A percentile compares a stretch with the other conserved stretches of the same genome.
Conservation (phyloP, 2,113 vertebrate genomes). For the Onychostruthus taczanowskii region DNA sequence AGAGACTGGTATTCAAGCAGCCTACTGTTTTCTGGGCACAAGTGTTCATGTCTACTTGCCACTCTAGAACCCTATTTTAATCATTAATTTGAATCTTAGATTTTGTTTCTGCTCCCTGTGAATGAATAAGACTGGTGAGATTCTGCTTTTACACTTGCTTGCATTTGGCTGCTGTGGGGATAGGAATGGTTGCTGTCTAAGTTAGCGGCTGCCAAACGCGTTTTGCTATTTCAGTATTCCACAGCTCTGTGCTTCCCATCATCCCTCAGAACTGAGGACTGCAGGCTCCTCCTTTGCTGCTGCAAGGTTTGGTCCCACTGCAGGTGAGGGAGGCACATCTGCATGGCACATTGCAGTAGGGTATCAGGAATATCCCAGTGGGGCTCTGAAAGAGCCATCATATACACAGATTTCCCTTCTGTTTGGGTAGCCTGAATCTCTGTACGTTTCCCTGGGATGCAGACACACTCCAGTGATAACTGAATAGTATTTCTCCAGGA, state of each 20-base stretch:
- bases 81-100: neutral
- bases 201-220: fast-evolving
- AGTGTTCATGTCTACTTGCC: neutral
- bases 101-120: neutral
- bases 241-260: neutral
- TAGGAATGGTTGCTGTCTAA: neutral
- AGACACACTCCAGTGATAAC: neutral
- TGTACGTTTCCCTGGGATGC: neutral
- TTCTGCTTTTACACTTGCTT: neutral
- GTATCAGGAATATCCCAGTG: neutral
- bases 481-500: neutral
- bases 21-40: neutral
- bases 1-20: neutral
- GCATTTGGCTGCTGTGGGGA: neutral
- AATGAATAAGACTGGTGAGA: neutral
- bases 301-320: neutral
- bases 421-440: neutral
- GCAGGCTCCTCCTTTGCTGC: neutral
- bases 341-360: neutral
- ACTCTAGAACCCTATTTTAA: neutral
- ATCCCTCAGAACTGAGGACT: neutral
- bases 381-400: neutral
- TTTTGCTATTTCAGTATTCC: neutral
- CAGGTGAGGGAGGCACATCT: neutral
- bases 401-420: neutral